These are phyloP conservation scores for Ophion slaviceki DNA, from an alignment of 2,888 invertebrate genomes.

Conservation along the genomic window DNA sequence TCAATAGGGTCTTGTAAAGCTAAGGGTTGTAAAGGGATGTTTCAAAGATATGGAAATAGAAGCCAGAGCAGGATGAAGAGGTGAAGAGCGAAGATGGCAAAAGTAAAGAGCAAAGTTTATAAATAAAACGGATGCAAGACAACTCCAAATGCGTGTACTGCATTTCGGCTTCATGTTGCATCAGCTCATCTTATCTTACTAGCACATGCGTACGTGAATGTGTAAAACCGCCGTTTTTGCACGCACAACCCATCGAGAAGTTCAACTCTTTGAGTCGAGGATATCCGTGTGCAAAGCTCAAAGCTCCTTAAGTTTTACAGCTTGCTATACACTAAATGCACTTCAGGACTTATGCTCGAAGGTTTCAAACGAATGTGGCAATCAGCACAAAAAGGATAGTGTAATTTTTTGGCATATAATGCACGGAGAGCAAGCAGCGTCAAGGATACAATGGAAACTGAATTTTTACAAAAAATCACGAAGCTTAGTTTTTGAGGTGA, in stretches of 20 bases:
- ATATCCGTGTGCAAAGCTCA: neutral
- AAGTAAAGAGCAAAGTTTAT: neutral
- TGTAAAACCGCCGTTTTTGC: neutral
- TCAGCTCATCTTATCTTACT: neutral
- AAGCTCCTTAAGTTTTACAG: neutral
- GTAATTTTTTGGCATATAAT: neutral
- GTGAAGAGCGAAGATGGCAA: neutral
- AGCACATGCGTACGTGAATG: neutral
- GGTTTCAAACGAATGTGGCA: neutral
- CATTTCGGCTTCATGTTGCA: neutral
- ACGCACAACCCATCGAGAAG: neutral
- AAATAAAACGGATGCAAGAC: neutral
- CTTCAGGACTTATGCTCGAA: neutral
- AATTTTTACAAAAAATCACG: neutral
- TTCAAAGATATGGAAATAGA: conserved; percentile 45
- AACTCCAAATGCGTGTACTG: neutral
- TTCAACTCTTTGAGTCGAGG: neutral
- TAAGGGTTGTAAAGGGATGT: conserved; percentile 35
- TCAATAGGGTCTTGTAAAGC: conserved; percentile 30
- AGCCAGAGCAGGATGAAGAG: conserved; percentile 7
- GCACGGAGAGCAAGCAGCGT: neutral
- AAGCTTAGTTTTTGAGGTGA: neutral
- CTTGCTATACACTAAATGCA: neutral
- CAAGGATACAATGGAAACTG: neutral
- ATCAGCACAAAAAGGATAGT: neutral